Evolutionary conservation across 2,888 invertebrate species (phyloP).

Genomic region (Apodemia hepburni): DNA sequence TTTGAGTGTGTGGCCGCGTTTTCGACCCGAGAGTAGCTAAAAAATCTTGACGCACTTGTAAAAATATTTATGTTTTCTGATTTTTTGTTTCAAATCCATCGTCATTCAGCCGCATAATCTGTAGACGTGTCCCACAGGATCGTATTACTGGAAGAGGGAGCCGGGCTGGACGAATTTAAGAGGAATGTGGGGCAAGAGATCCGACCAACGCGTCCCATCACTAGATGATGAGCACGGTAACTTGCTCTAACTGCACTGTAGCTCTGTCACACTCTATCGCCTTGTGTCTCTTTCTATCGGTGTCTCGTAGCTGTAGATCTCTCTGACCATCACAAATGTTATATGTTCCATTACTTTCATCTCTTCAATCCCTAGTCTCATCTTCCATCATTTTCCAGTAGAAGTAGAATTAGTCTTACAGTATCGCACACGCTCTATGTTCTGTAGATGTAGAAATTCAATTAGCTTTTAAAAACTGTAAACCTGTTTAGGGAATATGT

Average conservation of each 20-base stretch:
- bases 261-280: conserved; percentile 25
- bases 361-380: background rate
- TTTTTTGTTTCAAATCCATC: too few species aligned
- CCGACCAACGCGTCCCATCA: conserved; percentile 54
- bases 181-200: conserved; percentile 89
- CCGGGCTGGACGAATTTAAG: conserved; percentile 90
- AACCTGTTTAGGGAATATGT: background rate
- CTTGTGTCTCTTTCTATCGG: conserved; percentile 15
- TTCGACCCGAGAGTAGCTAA: too few species aligned
- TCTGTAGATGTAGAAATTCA: background rate
- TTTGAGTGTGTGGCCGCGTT: too few species aligned
- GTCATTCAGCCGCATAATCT: background rate
- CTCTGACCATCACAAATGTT: conserved; percentile 1
- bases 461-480: background rate
- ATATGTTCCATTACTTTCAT: background rate
- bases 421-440: background rate
- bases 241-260: conserved; percentile 30
- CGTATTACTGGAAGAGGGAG: conserved; percentile 87
- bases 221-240: conserved; percentile 51
- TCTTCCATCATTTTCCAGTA: background rate
- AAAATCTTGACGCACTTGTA: too few species aligned
- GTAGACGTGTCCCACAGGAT: conserved; percentile 66
- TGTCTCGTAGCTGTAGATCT: background rate
- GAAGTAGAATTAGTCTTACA: background rate
- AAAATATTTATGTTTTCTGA: too few species aligned